Evolutionary conservation across 1,140 invertebrate genomes (phyloP), one percentile per base, ranked within the genome.

Genomic region (Carposina sasakii): DNA sequence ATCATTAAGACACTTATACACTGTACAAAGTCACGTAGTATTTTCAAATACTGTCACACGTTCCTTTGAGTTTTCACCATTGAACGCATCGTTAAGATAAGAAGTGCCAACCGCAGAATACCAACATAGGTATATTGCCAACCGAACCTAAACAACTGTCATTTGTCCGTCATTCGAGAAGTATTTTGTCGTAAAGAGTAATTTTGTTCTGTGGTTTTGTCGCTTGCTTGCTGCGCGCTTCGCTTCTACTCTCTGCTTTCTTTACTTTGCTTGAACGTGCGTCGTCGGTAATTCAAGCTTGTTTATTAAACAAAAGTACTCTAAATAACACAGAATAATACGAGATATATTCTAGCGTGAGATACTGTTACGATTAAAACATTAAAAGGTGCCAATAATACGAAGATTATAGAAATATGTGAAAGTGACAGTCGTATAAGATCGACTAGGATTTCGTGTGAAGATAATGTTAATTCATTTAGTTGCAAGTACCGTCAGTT

Each of bases 371-470:
- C 55, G 41, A 48, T 57, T 49, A 24, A 44, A 61, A 53, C 54
- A 37, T 23, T 22, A 34, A 55, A 49, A 26, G 23, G 55, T 58
- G 54, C 48, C 54, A 55, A 57, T 54, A 62, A 34, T 42, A 50
- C 34, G 51, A 54, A 57, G 60, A 75, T 75, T 64, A 59, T 56
- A 61, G 57, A 69, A 69, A 71, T 73, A 68, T 75, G 76, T 76
- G 72, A 81, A 76, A 81, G 79, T 83, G 76, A 83, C 79, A 76
- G 64, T 74, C 57, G 52, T 43, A 78, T n/a, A 66, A 66, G 40
- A 71, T 74, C 60, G 64, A 71, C 67, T 71, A 63, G 54, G 58
- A 74, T 72, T 72, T 73, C 71, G 65, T 72, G 57, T 60, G 67
- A 74, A 64, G 67, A 76, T 64, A 78, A 76, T 82, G 76, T 71